phyloP scores from a whole-genome alignment of 2,113 vertebrate species.

The Erpornis zantholeuca region DNA sequence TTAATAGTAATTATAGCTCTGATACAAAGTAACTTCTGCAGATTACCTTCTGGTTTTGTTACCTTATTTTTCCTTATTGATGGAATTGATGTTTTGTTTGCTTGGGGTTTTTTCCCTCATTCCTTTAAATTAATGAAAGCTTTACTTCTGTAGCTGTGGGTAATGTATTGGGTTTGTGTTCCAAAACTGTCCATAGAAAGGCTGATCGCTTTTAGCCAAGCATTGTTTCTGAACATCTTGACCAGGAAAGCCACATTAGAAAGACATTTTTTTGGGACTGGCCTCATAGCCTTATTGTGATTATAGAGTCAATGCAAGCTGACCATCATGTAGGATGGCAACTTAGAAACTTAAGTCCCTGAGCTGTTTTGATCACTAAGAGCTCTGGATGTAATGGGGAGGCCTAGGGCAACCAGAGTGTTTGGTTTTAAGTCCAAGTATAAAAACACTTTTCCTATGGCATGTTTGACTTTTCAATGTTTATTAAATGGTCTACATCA shows the following conservation, averaged over 20 bases:
- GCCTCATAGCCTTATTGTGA: neutral
- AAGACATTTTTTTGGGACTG: neutral
- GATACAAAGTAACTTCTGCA: neutral
- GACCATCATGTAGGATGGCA: neutral
- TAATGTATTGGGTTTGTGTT: neutral
- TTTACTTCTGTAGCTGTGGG: neutral
- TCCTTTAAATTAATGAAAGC: neutral
- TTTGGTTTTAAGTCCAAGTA: neutral
- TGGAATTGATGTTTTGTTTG: neutral
- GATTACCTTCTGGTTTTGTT: neutral
- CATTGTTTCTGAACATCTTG: neutral
- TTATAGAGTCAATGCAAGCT: neutral
- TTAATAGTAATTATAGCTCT: neutral
- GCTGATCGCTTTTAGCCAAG: neutral
- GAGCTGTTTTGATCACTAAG: neutral
- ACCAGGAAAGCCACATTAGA: neutral
- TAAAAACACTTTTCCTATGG: neutral
- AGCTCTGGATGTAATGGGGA: neutral
- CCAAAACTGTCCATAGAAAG: neutral
- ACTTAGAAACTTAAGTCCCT: neutral
- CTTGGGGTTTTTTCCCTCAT: neutral
- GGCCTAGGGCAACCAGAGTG: neutral
- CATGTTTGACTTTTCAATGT: neutral
- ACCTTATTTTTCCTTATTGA: neutral
- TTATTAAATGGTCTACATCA: neutral